A percentile compares a stretch with the other conserved stretches of the same genome.
phyloP scores from a whole-genome alignment of 2,797 vertebrate genomes.

The Monodelphis domestica region DNA sequence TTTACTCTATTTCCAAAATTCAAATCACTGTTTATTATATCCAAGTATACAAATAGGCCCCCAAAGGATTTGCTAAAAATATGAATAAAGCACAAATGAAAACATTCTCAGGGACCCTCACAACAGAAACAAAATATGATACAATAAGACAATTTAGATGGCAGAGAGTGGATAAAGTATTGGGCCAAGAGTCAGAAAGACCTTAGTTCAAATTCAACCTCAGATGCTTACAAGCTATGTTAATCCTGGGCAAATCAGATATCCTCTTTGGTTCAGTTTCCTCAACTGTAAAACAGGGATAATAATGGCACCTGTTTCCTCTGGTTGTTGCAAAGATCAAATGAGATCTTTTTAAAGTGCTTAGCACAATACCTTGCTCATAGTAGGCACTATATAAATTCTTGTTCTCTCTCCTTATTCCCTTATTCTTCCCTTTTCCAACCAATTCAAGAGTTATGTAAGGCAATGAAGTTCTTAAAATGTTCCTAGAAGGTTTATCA shows the following conservation, averaged over 20 bases:
- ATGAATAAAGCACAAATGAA: background rate
- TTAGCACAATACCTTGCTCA: background rate
- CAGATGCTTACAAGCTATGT: background rate
- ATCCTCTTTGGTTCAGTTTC: background rate
- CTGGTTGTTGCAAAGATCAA: background rate
- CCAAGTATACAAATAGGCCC: background rate
- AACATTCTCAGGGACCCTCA: background rate
- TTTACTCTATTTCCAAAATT: background rate
- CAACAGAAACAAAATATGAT: background rate
- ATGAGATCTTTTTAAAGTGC: too few species aligned
- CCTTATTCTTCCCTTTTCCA: background rate
- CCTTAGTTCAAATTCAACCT: background rate
- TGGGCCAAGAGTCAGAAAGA: background rate
- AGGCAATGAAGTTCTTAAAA: background rate
- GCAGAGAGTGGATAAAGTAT: background rate
- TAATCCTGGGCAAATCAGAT: background rate
- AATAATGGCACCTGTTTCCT: background rate
- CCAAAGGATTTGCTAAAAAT: background rate
- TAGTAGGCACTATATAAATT: background rate
- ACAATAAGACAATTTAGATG: background rate
- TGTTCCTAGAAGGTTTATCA: background rate
- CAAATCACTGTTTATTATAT: background rate
- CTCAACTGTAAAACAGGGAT: background rate
- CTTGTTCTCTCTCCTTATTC: background rate
- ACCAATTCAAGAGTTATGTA: background rate